Base-by-base conservation (phyloP, 2,113 vertebrate genomes). In the Coryphaenoides rupestris region DNA sequence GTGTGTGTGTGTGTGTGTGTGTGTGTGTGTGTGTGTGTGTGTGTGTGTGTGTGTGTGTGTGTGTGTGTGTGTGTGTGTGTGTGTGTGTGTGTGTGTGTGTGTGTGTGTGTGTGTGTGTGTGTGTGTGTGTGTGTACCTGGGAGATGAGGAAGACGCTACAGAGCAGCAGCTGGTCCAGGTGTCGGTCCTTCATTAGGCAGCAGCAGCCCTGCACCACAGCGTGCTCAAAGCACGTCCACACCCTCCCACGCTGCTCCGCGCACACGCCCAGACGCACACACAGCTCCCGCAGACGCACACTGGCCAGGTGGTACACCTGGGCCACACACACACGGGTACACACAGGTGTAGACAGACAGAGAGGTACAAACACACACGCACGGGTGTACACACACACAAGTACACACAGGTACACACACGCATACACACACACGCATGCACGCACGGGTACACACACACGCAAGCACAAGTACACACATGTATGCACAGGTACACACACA, bases 221-320 rank as follows among this genome's bases (percentile, higher is more conserved):
- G 77, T 95, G 94, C 54, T 98, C 97, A 47, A 99, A 98, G 66
- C 95, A 95, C 0, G 97, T 99, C 97, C 97, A 99, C 66, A 98
- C 97, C 66, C 96, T 99, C 63, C 93, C 91, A n/a, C 95, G 87
- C 60, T 97, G 77, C 46, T 98, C 95, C 1, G 91, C 88, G 5
- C 94, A 90, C 75, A 98, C 88, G 71, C 98, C 96, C 86, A 98
- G 16, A 61, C 93, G 98, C 33, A 94, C 60, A 65, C 96, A 98
- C 57, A 99, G 74, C 56, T 99, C 97, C 19, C 94, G 91, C 72
- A 98, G 79, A 5, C 97, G 95, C 40, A 98, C 97, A 0, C 96
- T 98, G 54, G 94, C 93, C 84, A 98, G 89, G 65, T 98, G 96
- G 76, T 99, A 99, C 6, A 98, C 94, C 97, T 99, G 84, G 1